Conservation (phyloP, 2,113 vertebrate genomes). For the Camelus bactrianus region DNA sequence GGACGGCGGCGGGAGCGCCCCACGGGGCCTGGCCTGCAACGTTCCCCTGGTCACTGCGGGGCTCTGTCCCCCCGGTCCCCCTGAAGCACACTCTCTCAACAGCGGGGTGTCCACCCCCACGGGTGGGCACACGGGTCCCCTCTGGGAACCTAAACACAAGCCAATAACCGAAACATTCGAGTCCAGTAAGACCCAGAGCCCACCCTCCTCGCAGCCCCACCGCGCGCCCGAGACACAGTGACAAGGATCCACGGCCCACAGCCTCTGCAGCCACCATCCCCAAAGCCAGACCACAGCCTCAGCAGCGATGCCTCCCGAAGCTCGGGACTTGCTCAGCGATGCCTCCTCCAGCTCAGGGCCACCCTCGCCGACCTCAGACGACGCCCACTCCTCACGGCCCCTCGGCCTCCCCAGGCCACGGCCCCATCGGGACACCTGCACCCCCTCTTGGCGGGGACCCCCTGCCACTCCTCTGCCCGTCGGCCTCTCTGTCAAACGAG, state of each 20-base stretch:
- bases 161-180: not conserved
- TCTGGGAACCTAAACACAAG: not conserved
- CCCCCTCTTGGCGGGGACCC: not conserved
- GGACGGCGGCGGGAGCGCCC: too few species aligned
- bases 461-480: not conserved
- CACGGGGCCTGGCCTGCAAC: fast-evolving
- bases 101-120: fast-evolving
- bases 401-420: not conserved
- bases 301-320: fast-evolving
- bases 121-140: not conserved
- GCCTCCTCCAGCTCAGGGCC: not conserved
- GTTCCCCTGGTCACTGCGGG: too few species aligned
- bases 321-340: fast-evolving
- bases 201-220: fast-evolving
- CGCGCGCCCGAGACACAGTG: fast-evolving
- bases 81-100: not conserved
- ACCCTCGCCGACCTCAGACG: not conserved
- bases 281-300: not conserved
- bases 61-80: not conserved
- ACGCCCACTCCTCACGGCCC: too few species aligned
- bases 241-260: fast-evolving
- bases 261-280: not conserved
- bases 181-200: not conserved
- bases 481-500: not conserved
- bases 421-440: not conserved